Base-by-base conservation (phyloP, 2,888 invertebrate genomes). In the Drosophila tanythrix region DNA sequence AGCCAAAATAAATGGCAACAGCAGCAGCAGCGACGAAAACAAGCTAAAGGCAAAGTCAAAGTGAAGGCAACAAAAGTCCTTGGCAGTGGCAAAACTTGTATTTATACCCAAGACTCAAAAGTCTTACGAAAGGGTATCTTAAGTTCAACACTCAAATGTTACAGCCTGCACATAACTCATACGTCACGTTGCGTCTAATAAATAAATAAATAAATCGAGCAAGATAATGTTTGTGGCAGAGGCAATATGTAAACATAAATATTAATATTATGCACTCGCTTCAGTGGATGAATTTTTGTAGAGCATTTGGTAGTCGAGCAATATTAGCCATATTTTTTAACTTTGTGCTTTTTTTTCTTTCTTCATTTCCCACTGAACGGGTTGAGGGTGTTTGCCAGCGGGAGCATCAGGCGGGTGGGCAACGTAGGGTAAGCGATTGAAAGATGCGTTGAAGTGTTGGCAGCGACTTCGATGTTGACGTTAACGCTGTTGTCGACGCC, bases 401-500 rank as follows among this genome's bases (percentile, higher is more conserved):
- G n/a, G 25, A 68, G 43, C 56, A 58, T 53, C 53, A 62, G 52
- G 55, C 48, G 55, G 52, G n/a, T 56, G 50, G 65, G 25, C 51
- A 53, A 71, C 46, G 60, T 50, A 66, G 57, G 56, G 57, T 62
- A 66, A 67, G 68, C 88, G 89, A 90, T 90, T 90, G 88, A 91
- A 84, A 90, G 90, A 90, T 91, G 91, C 89, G 86, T 84, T 79
- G 75, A 81, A 74, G 83, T 77, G 81, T 81, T 79, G 78, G 64
- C 81, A 68, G 53, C 63, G 76, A 75, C 80, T 79, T 66, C 81
- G 78, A 50, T 52, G 79, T 70, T 78, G 74, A 55, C 80, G 73
- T 56, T 43, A 73, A 35, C 66, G 70, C 8, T 50, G 50, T 27
- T 27, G 50, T 27, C 74, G 62, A 50, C 76, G 79, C 65, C 79